Evolutionary conservation across 2,113 vertebrate genomes (phyloP).

Genomic region (Lates calcarifer): DNA sequence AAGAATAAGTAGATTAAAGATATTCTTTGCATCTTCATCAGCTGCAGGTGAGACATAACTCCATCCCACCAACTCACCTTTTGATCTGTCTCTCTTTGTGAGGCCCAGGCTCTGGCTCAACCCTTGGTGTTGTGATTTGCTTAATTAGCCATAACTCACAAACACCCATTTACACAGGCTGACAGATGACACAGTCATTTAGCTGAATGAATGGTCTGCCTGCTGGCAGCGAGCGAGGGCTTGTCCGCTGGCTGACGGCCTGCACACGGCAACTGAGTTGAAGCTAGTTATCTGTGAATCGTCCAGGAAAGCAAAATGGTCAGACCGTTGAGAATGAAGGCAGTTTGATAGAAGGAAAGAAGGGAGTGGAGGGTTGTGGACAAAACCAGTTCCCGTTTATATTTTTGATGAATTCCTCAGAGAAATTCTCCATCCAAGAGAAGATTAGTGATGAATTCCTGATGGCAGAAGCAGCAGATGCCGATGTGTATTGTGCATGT

Average conservation of each 20-base stretch:
- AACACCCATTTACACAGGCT: slow-evolving; percentile 71
- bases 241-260: slow-evolving; percentile 52
- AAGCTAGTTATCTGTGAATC: slow-evolving; percentile 49
- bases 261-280: slow-evolving; percentile 21
- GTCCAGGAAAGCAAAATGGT: background rate
- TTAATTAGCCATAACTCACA: slow-evolving; percentile 78
- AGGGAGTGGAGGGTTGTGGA: background rate
- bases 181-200: slow-evolving; percentile 79
- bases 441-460: slow-evolving; percentile 29
- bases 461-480: slow-evolving; percentile 32
- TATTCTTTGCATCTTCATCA: slow-evolving; percentile 5
- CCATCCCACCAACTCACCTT: slow-evolving; percentile 14
- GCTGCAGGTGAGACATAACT: slow-evolving; percentile 9
- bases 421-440: slow-evolving; percentile 17
- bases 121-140: slow-evolving; percentile 73
- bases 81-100: slow-evolving; percentile 59
- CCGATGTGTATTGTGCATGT: slow-evolving; percentile 31
- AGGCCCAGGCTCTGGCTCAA: slow-evolving; percentile 58
- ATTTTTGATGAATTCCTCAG: slow-evolving; percentile 23
- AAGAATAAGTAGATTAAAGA: background rate
- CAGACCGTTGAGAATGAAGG: background rate
- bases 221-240: slow-evolving; percentile 52
- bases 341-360: background rate
- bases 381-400: slow-evolving; percentile 1
- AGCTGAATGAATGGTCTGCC: slow-evolving; percentile 66